Evolutionary conservation across 2,113 vertebrate species (phyloP).

Genomic region (Panthera tigris): DNA sequence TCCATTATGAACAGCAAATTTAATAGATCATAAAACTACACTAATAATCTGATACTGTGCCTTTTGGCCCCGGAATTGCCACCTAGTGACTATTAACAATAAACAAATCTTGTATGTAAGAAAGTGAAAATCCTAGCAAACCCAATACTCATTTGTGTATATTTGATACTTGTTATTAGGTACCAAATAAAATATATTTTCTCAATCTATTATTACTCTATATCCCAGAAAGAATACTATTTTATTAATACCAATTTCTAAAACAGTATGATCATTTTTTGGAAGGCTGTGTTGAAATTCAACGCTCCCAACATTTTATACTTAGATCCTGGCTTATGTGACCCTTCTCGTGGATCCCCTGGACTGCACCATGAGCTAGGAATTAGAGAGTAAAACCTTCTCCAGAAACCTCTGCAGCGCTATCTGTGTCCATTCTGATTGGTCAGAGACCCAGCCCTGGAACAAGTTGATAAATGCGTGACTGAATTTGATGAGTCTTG

Average conservation of each 20-base stretch:
- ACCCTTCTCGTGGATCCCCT: neutral
- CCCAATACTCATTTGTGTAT: neutral
- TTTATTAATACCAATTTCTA: neutral
- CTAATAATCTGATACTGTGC: constrained; percentile 58
- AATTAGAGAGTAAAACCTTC: neutral
- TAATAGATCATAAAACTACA: constrained; percentile 73
- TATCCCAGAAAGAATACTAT: neutral
- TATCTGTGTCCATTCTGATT: neutral
- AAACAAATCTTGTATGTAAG: constrained; percentile 55
- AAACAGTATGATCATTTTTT: neutral
- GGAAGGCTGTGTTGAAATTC: neutral
- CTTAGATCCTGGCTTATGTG: neutral
- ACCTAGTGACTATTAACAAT: constrained; percentile 75
- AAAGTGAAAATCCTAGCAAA: constrained; percentile 40
- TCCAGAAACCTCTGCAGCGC: neutral
- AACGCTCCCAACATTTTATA: neutral
- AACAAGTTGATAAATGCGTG: neutral
- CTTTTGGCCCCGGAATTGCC: constrained; percentile 67
- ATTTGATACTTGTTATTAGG: neutral
- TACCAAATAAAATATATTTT: neutral
- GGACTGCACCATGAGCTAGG: accelerated
- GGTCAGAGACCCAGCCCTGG: neutral
- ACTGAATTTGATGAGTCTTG: neutral
- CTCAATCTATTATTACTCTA: constrained; percentile 2
- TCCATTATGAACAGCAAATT: constrained; percentile 63